Evolutionary conservation across 2,797 vertebrate species (phyloP), one percentile per base, ranked within the genome.

Genomic region (Aplochiton taeniatus): DNA sequence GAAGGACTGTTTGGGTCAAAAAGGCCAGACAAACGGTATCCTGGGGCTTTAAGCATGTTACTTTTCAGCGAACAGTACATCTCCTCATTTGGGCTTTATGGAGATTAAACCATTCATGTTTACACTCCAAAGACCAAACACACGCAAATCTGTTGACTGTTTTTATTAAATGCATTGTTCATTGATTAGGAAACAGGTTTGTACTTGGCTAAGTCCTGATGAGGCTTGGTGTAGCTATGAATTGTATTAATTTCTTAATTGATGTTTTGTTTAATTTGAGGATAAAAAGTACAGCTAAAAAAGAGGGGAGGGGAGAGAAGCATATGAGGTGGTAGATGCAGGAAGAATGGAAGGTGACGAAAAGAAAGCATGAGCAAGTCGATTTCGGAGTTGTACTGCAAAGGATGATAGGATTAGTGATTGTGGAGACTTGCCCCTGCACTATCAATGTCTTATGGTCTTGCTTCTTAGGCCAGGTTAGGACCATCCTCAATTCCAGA

Each of bases 331-430:
- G 19, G 47, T 48, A 19, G 63, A 42, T 44, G 44, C n/a, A 47
- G 42, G 44, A 51, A 41, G 57, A 56, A 57, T 47, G 47, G 58
- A 63, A 31, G 19, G 65, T n/a, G 46, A 56, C 61, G 62, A 74
- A 74, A 74, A 53, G 63, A 44, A 54, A 70, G 84, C 76, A 69
- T 48, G 58, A 78, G 82, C 53, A 86, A 76, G 80, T 85, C 65
- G 73, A 44, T 72, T 61, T 82, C 84, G 85, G 85, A 85, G 85
- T 79, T 70, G 73, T 82, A 55, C 53, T 72, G 68, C 69, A 64
- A 69, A 68, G 67, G 84, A 76, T 74, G 69, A 74, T 74, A 81
- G 74, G 77, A 72, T 73, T 82, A 70, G 66, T 68, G 73, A 20
- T 31, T 31, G 31, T 60, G 65, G 75, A 63, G 70, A 71, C 68